These are phyloP conservation scores for Drosophila ohnishii DNA, from an alignment of 1,140 invertebrate species.

Conservation along the genomic window DNA sequence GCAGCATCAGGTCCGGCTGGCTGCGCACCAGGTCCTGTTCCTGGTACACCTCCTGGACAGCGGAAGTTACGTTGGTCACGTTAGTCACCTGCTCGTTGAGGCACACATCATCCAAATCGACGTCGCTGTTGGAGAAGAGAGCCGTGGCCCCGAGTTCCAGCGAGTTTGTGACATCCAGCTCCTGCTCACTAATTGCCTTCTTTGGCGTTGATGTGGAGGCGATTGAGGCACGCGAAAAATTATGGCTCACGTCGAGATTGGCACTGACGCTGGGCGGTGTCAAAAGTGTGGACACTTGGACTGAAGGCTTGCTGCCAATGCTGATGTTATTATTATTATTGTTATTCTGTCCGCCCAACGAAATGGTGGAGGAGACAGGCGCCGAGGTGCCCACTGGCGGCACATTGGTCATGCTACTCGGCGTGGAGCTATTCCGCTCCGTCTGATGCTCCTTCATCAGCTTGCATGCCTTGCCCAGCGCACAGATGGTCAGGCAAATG, in stretches of 20 bases:
- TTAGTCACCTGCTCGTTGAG: conserved; percentile 88
- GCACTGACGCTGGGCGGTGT: conserved; percentile 3
- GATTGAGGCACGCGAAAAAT: conserved; percentile 45
- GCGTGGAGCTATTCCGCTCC: conserved; percentile 84
- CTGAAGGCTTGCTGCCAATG: conserved; percentile 32
- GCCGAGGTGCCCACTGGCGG: conserved; percentile 45
- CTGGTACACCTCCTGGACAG: conserved; percentile 63
- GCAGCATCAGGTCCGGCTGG: conserved; percentile 81
- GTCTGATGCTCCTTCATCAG: conserved; percentile 90
- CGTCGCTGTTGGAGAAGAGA: conserved; percentile 95
- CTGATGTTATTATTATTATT: conserved; percentile 79
- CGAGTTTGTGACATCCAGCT: conserved; percentile 83
- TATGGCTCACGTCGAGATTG: conserved; percentile 35
- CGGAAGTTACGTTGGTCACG: conserved; percentile 83
- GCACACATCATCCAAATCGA: conserved; percentile 91
- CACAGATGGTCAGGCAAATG: conserved; percentile 92
- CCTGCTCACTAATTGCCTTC: conserved; percentile 66
- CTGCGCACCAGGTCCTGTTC: conserved; percentile 79
- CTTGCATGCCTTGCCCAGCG: conserved; percentile 94
- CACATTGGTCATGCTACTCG: conserved; percentile 80
- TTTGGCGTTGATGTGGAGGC: conserved; percentile 61
- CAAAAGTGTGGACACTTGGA: conserved; percentile 8
- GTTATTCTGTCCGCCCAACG: conserved; percentile 25
- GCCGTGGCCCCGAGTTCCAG: conserved; percentile 87
- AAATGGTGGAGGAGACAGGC: conserved; percentile 27